Conservation (phyloP, 2,888 invertebrate species). For the Hyles lineata region DNA sequence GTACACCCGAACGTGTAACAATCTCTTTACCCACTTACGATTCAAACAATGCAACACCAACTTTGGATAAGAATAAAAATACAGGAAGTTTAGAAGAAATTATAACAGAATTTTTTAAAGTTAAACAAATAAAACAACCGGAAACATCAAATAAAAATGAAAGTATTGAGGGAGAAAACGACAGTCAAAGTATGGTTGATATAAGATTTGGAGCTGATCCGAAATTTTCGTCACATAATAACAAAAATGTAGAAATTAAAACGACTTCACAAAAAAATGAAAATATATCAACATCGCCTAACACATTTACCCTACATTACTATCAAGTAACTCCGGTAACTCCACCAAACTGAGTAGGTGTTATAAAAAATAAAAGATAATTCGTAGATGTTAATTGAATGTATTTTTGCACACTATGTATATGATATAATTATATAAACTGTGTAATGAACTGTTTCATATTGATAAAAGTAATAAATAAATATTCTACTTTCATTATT, state of each 20-base stretch:
- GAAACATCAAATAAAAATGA: background rate
- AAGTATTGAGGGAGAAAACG: background rate
- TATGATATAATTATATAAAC: too few relatives aligned
- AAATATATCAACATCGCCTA: background rate
- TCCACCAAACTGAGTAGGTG: slow-evolving; percentile 42
- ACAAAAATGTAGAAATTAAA: slow-evolving; percentile 10
- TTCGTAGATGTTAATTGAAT: too few relatives aligned
- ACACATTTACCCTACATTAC: slow-evolving; percentile 32
- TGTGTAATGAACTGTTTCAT: too few relatives aligned
- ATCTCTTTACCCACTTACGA: slow-evolving; percentile 6
- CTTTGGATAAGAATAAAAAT: background rate
- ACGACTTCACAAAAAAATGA: background rate
- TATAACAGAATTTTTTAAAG: background rate
- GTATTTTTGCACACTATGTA: too few relatives aligned
- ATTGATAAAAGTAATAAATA: too few relatives aligned
- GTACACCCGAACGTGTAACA: background rate
- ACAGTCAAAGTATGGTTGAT: slow-evolving; percentile 34
- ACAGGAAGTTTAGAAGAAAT: background rate
- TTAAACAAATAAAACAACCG: background rate
- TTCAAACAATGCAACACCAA: background rate
- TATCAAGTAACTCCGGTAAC: slow-evolving; percentile 55
- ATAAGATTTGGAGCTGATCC: slow-evolving; percentile 38
- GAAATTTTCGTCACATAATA: slow-evolving; percentile 15
- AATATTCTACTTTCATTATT: too few relatives aligned
- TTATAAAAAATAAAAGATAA: background rate